Conservation (phyloP, 2,113 vertebrate species). For the Lophochroa leadbeateri region DNA sequence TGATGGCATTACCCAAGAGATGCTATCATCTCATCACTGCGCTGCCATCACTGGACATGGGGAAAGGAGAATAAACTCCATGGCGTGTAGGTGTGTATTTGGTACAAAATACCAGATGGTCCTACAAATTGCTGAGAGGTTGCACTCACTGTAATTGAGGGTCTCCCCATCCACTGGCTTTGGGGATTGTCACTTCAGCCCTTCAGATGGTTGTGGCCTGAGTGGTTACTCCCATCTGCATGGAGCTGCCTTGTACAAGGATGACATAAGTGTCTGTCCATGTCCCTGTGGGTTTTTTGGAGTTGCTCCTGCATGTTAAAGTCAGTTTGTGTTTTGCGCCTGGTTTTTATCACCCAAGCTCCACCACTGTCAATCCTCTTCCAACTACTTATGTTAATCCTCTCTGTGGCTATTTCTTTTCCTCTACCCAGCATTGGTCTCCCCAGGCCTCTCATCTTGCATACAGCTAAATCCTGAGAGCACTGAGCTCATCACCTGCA, state of each 20-base stretch:
- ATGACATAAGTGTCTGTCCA: not conserved
- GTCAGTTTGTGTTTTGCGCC: not conserved
- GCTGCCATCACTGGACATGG: accelerated
- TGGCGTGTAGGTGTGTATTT: not conserved
- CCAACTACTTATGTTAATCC: not conserved
- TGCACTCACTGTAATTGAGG: not conserved
- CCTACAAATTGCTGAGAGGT: not conserved
- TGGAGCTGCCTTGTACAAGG: not conserved
- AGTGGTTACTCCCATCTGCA: not conserved
- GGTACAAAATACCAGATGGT: not conserved
- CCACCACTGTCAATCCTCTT: not conserved
- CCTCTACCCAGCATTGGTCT: not conserved
- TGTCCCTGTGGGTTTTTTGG: not conserved
- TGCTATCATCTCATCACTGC: not conserved
- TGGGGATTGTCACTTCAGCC: not conserved
- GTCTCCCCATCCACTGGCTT: not conserved
- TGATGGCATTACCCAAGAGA: not conserved
- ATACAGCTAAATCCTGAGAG: not conserved
- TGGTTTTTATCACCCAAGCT: not conserved
- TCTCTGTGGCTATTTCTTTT: not conserved
- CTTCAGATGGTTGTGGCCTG: not conserved
- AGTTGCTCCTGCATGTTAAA: slow-evolving; percentile 12
- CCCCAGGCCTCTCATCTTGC: not conserved
- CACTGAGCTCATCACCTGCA: not conserved
- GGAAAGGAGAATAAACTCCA: not conserved